Evolutionary conservation across 1,140 invertebrate species (phyloP), one percentile per base, ranked within the genome.

Genomic region (Agrypnia vestita): DNA sequence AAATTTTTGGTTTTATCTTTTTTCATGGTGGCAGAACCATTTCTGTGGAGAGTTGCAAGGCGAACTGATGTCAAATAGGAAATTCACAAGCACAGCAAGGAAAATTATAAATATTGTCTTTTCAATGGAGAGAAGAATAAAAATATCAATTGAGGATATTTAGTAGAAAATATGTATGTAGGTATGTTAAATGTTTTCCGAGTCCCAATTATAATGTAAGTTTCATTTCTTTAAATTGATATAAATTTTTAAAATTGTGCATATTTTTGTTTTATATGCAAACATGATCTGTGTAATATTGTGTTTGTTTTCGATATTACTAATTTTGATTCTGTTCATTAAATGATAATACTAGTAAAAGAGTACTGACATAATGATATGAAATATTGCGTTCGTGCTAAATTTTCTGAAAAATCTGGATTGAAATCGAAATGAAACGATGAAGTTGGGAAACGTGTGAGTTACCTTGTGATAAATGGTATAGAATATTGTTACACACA

Each of bases 21-120:
- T 69, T 69, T 69, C 64, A 69, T 69, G 43, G 46, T 69, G 64
- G 64, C 64, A 69, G 64, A 17, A 69, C 64, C 43, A 69, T 69
- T 47, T 69, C 64, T 11, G 64, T 69, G 64, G 64, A 47, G 19
- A 69, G 64, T 69, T 69, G 44, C 64, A 49, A 69, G 44, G 64
- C 44, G 15, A 19, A 49, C 15, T 10, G 15, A 17, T 1, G 64
- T 69, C 43, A 69, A 6, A 15, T 69, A 69, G 64, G 44, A 69
- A 47, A 9, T 47, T 17, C 64, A 17, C n/a, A 46, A 15, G 46
- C 64, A n/a, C 64, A 35, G 46, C 13, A 69, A 47, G 44, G 46
- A 69, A 69, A 46, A 69, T 69, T 11, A n/a, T 69, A 69, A 49
- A 47, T 7, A 47, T 47, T 19, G 15, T 8, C 21, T 47, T 69